Conservation (phyloP, 2,113 vertebrate species). For the Neomonachus schauinslandi region DNA sequence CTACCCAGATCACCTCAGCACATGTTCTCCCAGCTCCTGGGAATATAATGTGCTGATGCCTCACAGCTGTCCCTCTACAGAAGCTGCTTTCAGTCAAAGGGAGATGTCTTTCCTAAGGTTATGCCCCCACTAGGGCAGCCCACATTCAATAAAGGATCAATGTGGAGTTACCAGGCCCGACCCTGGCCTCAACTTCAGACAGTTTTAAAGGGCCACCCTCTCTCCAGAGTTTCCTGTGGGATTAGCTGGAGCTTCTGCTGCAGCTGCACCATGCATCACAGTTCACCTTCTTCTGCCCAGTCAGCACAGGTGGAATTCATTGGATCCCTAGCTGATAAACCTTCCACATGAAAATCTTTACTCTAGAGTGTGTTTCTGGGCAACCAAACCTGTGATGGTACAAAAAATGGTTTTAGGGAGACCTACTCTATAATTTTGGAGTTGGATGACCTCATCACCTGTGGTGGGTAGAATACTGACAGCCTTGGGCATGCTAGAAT, state of each 20-base stretch:
- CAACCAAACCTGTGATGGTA: not conserved
- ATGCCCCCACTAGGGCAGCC: not conserved
- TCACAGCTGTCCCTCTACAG: not conserved
- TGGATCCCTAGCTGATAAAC: not conserved
- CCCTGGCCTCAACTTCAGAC: not conserved
- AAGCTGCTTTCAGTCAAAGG: not conserved
- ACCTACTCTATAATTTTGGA: not conserved
- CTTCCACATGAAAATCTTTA: not conserved
- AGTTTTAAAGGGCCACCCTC: not conserved
- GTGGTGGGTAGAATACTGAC: not conserved
- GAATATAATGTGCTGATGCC: not conserved
- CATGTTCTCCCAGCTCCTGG: rapidly evolving
- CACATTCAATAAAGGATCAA: not conserved
- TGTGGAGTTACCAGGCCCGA: not conserved
- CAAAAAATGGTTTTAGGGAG: not conserved
- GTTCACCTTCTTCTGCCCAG: not conserved
- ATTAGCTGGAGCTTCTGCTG: not conserved
- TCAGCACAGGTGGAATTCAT: not conserved
- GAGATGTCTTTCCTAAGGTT: not conserved
- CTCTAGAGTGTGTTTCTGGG: not conserved
- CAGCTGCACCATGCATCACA: not conserved
- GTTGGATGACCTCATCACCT: not conserved
- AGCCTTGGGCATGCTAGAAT: not conserved
- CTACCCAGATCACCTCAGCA: not conserved
- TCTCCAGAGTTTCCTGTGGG: not conserved